Base-by-base conservation (phyloP, 2,888 invertebrate genomes). In the Tuberolachnus salignus region DNA sequence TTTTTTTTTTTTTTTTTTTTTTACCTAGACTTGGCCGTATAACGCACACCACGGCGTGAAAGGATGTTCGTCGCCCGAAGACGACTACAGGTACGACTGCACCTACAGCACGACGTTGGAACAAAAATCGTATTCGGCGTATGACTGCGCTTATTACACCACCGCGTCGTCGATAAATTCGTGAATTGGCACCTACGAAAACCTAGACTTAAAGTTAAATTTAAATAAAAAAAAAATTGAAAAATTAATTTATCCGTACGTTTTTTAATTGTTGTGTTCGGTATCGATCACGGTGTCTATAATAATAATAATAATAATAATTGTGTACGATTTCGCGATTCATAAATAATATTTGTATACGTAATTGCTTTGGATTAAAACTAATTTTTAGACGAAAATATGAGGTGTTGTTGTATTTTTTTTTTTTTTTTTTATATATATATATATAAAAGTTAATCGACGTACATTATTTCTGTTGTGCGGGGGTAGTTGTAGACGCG, bases 61-160 rank as follows among this genome's bases (percentile, higher is more conserved):
- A 67, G 59, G 59, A 49, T 78, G 66, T 67, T 78, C 75, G 49
- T 78, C 75, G 21, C 49, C 75, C 4, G 75, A 78, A 49, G 75
- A 67, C 11, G 59, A 67, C 11, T 63, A 53, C 34, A 55, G 57
- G 46, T 78, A 78, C 21, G 49, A 69, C 46, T 69, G 59, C 57
- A 59, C 42, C 11, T 63, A 63, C 34, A 55, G 44, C 26, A 4
- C 34, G 34, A 19, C 57, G 3, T 1, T 69, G 49, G 67, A 67
- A 51, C 63, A 53, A 34, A 73, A 73, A 57, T 49, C 67, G 3
- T 78, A 78, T 49, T 49, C 67, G 16, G 16, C 49, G 19, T 78
- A 78, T 26, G 67, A 78, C 21, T 34, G 34, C 6, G 16, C 21
- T 46, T 78, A 78, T n/a, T 78, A 59, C 34, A 19, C 34, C 34